A percentile compares a stretch with the other conserved stretches of the same genome.
Conservation (phyloP, 2,113 vertebrate species). For the Blennius ocellaris region DNA sequence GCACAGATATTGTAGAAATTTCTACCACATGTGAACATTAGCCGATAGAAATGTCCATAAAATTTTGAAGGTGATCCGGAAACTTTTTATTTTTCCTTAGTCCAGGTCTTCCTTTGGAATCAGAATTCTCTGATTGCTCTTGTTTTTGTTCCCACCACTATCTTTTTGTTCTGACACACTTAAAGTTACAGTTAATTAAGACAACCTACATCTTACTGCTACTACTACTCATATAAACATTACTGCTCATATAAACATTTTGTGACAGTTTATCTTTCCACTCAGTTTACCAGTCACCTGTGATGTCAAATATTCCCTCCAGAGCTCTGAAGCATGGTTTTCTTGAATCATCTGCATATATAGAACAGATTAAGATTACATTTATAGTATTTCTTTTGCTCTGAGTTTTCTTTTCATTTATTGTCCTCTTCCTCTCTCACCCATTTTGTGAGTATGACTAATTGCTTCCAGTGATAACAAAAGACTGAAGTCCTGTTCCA, state of each 20-base stretch:
- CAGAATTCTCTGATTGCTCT: too few species aligned
- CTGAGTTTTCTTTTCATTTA: constrained; percentile 12
- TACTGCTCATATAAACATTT: constrained; percentile 21
- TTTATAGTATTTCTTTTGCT: constrained; percentile 43
- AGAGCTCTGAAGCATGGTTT: constrained; percentile 6
- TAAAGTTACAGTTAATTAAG: constrained; percentile 6
- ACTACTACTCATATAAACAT: too few species aligned
- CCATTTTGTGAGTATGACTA: constrained; percentile 32
- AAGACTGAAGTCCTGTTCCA: constrained; percentile 21
- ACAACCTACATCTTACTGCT: not conserved
- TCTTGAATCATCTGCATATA: constrained; percentile 7
- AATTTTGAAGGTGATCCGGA: too few species aligned
- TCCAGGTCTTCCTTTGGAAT: too few species aligned
- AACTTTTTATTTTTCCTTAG: not conserved
- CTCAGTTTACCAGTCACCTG: constrained; percentile 6
- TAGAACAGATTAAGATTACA: constrained; percentile 41
- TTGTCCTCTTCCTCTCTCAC: constrained; percentile 35
- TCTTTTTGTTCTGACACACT: constrained; percentile 4
- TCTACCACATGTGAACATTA: too few species aligned
- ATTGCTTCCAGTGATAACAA: constrained; percentile 34
- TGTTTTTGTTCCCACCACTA: not conserved
- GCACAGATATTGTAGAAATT: too few species aligned
- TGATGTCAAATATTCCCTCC: constrained; percentile 11
- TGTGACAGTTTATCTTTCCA: not conserved
- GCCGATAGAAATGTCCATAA: too few species aligned